Conservation (phyloP, 2,888 invertebrate species). For the Tinea pellionella region DNA sequence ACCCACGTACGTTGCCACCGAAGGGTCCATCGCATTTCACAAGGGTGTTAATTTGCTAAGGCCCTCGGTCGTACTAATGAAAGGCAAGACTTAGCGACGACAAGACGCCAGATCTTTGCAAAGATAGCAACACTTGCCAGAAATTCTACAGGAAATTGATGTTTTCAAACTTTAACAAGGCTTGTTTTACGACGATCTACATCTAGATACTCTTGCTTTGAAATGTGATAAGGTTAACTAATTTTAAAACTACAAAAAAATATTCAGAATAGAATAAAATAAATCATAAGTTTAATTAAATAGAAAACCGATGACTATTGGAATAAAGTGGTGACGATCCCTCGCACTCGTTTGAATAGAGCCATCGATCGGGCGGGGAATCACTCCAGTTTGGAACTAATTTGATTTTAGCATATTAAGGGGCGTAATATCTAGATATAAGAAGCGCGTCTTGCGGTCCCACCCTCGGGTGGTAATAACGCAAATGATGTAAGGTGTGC, state of each 20-base stretch:
- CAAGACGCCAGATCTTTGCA: slow-evolving; percentile 39
- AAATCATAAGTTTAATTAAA: slow-evolving; percentile 21
- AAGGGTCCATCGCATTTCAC: slow-evolving; percentile 21
- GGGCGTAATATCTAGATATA: slow-evolving; percentile 57
- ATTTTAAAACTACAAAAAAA: no score
- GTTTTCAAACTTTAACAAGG: slow-evolving; percentile 32
- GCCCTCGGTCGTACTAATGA: slow-evolving; percentile 49
- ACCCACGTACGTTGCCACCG: neutral
- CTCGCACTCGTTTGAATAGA: slow-evolving; percentile 40
- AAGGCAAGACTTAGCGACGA: slow-evolving; percentile 56
- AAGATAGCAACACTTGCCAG: slow-evolving; percentile 39
- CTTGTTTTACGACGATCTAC: neutral
- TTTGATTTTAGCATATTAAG: slow-evolving; percentile 71
- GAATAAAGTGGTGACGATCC: slow-evolving; percentile 33
- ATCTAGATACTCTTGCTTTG: no score
- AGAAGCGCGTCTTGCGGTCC: slow-evolving; percentile 57
- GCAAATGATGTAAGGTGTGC: slow-evolving; percentile 70
- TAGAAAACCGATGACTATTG: slow-evolving; percentile 25
- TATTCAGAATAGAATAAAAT: no score
- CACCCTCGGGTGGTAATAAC: slow-evolving; percentile 52
- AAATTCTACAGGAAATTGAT: slow-evolving; percentile 60
- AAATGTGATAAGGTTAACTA: no score
- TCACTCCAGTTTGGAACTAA: slow-evolving; percentile 66
- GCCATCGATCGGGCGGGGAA: slow-evolving; percentile 57
- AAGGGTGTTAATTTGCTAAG: slow-evolving; percentile 65